These are phyloP conservation scores for Cyprinus carpio DNA, from an alignment of 2,113 vertebrate genomes.

Conservation along the genomic window DNA sequence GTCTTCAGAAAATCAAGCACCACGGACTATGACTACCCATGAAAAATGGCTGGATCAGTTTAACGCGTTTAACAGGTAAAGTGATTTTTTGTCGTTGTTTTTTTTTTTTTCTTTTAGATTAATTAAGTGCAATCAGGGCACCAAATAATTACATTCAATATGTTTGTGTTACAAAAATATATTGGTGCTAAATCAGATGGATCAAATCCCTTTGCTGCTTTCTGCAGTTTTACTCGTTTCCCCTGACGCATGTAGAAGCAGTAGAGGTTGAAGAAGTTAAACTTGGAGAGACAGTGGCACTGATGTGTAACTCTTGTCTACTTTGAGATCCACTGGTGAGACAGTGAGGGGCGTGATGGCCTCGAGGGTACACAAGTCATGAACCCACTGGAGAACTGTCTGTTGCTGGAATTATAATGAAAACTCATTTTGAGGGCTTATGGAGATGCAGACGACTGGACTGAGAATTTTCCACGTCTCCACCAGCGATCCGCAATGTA, in stretches of 20 bases:
- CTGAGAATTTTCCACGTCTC: slow-evolving; percentile 23
- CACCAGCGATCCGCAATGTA: not conserved
- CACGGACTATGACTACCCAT: not conserved
- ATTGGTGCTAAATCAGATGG: not conserved
- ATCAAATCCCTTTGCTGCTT: not conserved
- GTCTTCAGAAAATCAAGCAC: not conserved
- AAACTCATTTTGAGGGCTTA: slow-evolving; percentile 22
- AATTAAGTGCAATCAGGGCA: not conserved
- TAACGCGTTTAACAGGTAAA: not conserved
- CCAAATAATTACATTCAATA: not conserved
- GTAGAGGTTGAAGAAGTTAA: slow-evolving; percentile 2
- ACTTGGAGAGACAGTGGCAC: not conserved
- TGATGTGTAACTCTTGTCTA: slow-evolving; percentile 40
- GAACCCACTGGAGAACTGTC: slow-evolving; percentile 27
- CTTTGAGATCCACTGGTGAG: slow-evolving; percentile 47
- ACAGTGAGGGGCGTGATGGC: slow-evolving; percentile 2
- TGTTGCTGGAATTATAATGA: slow-evolving; percentile 24
- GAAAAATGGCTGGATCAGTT: not conserved
- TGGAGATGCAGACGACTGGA: not conserved
- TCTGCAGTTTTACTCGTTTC: slow-evolving; percentile 21
- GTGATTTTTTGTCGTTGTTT: too few relatives aligned
- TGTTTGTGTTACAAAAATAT: not conserved
- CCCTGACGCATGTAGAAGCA: slow-evolving; percentile 2
- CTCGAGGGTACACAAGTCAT: slow-evolving; percentile 14
- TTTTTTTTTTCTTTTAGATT: not conserved